Conservation (phyloP, 2,113 vertebrate genomes). For the Phaethornis superciliosus region DNA sequence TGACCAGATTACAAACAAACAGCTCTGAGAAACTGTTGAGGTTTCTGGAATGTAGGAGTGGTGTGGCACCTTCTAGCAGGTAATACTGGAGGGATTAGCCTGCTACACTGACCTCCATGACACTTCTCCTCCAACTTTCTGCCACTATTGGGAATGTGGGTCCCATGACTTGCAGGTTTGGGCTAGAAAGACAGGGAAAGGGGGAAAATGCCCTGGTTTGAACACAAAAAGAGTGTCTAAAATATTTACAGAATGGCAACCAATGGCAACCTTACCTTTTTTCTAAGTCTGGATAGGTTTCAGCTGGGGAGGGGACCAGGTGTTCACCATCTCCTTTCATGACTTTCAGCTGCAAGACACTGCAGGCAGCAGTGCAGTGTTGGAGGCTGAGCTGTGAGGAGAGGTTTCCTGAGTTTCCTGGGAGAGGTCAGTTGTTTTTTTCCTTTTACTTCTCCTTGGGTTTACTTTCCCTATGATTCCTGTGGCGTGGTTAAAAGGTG, state of each 20-base stretch:
- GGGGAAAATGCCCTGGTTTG: background rate
- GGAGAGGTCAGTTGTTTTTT: background rate
- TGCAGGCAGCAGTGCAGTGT: rapidly evolving
- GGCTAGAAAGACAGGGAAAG: background rate
- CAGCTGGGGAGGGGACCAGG: background rate
- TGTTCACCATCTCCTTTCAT: background rate
- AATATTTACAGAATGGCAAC: background rate
- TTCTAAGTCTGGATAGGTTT: background rate
- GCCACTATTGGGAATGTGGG: background rate
- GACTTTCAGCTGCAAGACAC: background rate
- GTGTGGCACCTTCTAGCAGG: background rate
- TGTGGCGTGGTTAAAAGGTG: background rate
- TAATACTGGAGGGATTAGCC: background rate
- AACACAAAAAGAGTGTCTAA: background rate
- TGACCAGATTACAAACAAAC: background rate
- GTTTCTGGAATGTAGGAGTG: background rate
- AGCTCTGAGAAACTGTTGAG: background rate
- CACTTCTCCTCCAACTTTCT: background rate
- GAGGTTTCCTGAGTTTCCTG: rapidly evolving
- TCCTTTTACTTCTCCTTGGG: rapidly evolving
- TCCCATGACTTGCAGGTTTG: background rate
- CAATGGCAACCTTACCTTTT: background rate
- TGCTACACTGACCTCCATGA: background rate
- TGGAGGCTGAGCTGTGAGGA: background rate
- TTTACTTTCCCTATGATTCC: background rate